Evolutionary conservation across 1,140 invertebrate species (phyloP).

Genomic region (Antheraea mylitta): DNA sequence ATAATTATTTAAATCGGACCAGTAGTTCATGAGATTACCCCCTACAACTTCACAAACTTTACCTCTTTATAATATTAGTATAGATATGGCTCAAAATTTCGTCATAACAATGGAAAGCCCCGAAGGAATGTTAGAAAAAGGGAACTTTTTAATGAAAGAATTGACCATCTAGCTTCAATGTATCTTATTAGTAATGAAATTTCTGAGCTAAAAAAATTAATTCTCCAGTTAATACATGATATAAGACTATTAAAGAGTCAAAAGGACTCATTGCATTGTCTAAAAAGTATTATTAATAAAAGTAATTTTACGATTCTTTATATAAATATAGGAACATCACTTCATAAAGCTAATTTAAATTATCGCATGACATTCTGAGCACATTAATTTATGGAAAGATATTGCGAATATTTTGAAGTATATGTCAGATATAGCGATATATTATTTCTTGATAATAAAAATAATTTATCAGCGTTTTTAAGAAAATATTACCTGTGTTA

Average conservation of each 20-base stretch:
- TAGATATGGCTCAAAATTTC: slow-evolving; percentile 74
- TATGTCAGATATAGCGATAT: slow-evolving; percentile 81
- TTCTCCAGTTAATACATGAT: slow-evolving; percentile 77
- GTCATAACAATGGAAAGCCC: slow-evolving; percentile 77
- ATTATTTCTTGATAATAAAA: slow-evolving; percentile 79
- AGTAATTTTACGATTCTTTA: slow-evolving; percentile 81
- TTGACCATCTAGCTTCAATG: slow-evolving; percentile 70
- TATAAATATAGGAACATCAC: slow-evolving; percentile 74
- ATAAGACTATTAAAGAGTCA: slow-evolving; percentile 71
- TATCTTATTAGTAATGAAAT: slow-evolving; percentile 73
- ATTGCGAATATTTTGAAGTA: slow-evolving; percentile 79
- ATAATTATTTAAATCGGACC: no score
- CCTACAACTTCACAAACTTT: no score
- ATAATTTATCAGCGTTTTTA: slow-evolving; percentile 81
- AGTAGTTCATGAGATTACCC: no score
- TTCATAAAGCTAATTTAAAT: slow-evolving; percentile 69
- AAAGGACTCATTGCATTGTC: slow-evolving; percentile 77
- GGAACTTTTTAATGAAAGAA: slow-evolving; percentile 71
- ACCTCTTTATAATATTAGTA: no score
- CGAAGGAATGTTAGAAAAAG: slow-evolving; percentile 76
- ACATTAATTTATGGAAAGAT: slow-evolving; percentile 82
- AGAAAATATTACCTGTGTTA: slow-evolving; percentile 80
- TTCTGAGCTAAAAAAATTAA: slow-evolving; percentile 71
- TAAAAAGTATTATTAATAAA: slow-evolving; percentile 83
- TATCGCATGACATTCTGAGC: slow-evolving; percentile 73